Evolutionary conservation across 2,888 invertebrate genomes (phyloP).

Genomic region (Rhyacophila evoluta): DNA sequence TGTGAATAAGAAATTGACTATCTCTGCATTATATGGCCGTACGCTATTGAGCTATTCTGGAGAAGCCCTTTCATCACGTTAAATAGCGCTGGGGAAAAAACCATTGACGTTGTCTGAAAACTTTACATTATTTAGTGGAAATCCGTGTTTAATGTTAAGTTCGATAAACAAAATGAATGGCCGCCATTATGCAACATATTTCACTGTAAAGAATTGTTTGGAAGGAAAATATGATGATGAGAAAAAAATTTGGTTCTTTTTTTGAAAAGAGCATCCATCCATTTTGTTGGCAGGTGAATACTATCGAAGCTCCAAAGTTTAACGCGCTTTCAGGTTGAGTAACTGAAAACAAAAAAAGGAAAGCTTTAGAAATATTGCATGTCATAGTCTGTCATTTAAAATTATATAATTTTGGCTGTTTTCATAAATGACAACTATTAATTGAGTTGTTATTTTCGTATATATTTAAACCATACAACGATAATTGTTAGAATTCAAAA

Average conservation of each 20-base stretch:
- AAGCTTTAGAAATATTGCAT: not conserved
- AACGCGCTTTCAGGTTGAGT: not conserved
- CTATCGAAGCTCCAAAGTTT: not conserved
- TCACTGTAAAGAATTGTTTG: slow-evolving; percentile 23
- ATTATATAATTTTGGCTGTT: too few species aligned
- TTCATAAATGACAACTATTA: too few species aligned
- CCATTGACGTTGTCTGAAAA: slow-evolving; percentile 21
- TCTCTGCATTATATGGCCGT: not conserved
- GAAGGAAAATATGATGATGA: slow-evolving; percentile 21
- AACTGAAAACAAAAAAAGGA: not conserved
- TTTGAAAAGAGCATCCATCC: slow-evolving; percentile 11
- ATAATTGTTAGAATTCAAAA: too few species aligned
- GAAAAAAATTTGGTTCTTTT: not conserved
- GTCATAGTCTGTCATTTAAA: not conserved
- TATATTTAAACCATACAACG: too few species aligned
- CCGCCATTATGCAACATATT: slow-evolving; percentile 25
- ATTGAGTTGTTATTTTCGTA: too few species aligned
- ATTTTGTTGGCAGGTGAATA: slow-evolving; percentile 3
- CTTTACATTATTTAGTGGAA: slow-evolving; percentile 20
- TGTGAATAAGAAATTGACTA: not conserved
- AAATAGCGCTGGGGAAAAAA: not conserved
- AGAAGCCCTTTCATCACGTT: slow-evolving; percentile 5
- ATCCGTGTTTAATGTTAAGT: slow-evolving; percentile 23
- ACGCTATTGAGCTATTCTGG: slow-evolving; percentile 18
- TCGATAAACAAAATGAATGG: slow-evolving; percentile 28